Base-by-base conservation (phyloP, 2,113 vertebrate species). In the Rhinogobius similis region DNA sequence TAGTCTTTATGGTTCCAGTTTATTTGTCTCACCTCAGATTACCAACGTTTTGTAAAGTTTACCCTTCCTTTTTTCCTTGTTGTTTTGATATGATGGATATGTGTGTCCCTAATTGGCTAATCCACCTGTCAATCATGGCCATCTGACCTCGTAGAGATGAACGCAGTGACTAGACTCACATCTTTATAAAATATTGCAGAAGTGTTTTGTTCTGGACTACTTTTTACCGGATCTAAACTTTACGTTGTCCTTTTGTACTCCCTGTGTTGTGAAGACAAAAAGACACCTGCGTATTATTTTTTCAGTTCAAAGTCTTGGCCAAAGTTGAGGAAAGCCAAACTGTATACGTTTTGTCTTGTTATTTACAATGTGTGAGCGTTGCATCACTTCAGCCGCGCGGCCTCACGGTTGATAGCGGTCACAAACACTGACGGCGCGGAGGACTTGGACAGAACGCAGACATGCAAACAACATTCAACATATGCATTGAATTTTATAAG, bases 291-390 rank as follows among this genome's bases (percentile, higher is more conserved):
- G 20, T 50, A 50, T 50, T 50, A n/a, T 50, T n/a, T 50, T 50
- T 50, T 21, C n/a, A 50, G 46, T 58, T 58, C 55, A 29, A 29
- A 29, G 14, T 6, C 55, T 58, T 58, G 6, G 53, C 23, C 24
- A 26, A 29, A 9, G 26, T 27, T 16, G 55, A 58, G 26, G 3
- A 16, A 29, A 18, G 12, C 26, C 12, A 27, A 26, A 58, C 55
- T 58, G 53, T 56, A 8, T 50, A 26, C 23, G 5, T 58, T 55
- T 16, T 58, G 26, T 29, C 26, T 10, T 58, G 24, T 58, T 58
- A 58, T 58, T 58, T 58, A 58, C 55, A 58, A 58, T 20, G 55
- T 58, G 55, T 3, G 26, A 29, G 55, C 26, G 26, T 58, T 58
- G 55, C 55, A 58, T 58, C 55, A 58, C 26, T 29, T 58, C 55